Evolutionary conservation across 2,113 vertebrate species (phyloP).

Genomic region (Xyliphius kryptos): DNA sequence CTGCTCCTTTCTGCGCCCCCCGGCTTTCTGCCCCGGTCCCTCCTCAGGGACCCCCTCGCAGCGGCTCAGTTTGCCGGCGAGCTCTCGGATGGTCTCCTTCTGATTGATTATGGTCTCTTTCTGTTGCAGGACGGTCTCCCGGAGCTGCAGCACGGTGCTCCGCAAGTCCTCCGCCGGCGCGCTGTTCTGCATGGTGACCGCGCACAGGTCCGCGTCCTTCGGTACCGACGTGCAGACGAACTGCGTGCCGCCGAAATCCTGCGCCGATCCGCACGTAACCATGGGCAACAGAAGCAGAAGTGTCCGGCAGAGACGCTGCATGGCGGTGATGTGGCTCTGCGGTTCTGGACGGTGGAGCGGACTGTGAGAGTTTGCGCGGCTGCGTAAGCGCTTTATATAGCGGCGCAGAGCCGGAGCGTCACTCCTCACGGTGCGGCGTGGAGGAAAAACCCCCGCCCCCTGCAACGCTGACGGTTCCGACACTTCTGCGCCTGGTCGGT

Average conservation of each 20-base stretch:
- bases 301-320: slow-evolving; percentile 63
- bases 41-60: slow-evolving; percentile 80
- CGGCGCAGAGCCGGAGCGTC: slow-evolving; percentile 19
- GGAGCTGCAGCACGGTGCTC: slow-evolving; percentile 83
- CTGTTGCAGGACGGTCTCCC: slow-evolving; percentile 93
- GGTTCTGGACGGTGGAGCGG: background rate
- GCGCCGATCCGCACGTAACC: slow-evolving; percentile 51
- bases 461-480: background rate
- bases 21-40: slow-evolving; percentile 35
- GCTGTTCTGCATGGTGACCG: slow-evolving; percentile 78
- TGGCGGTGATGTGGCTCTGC: slow-evolving; percentile 25
- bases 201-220: slow-evolving; percentile 89
- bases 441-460: background rate
- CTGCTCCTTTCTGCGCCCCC: slow-evolving; percentile 57
- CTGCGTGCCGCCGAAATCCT: slow-evolving; percentile 84
- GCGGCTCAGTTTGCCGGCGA: slow-evolving; percentile 86
- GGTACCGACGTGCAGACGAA: slow-evolving; percentile 97
- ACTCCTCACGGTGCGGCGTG: background rate
- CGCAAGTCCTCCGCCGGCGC: slow-evolving; percentile 86
- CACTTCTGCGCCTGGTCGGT: background rate
- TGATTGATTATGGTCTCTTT: slow-evolving; percentile 95
- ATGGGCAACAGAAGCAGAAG: slow-evolving; percentile 63
- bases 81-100: slow-evolving; percentile 89
- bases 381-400: slow-evolving; percentile 59
- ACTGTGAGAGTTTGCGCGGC: slow-evolving; percentile 38